Evolutionary conservation across 2,113 vertebrate species (phyloP), one percentile per base, ranked within the genome.

Genomic region (Brachypodius melanocephalos): DNA sequence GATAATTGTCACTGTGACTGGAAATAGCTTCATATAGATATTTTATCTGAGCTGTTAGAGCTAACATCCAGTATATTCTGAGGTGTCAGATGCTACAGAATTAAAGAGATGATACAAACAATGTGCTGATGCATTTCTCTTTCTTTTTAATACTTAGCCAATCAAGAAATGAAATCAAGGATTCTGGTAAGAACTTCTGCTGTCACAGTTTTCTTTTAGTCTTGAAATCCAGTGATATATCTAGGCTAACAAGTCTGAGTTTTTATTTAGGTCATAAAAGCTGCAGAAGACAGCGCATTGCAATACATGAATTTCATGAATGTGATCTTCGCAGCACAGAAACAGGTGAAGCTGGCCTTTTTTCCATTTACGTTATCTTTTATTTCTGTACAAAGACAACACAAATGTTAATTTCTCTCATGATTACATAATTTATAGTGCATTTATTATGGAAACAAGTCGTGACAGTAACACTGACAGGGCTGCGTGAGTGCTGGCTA

Each of bases 231-330:
- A 10, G 31, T 51, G 19, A 26, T n/a, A 3, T 32, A 38, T 26
- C 8, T 73, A 79, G 45, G 49, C 71, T 93, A 74, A 96, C 3
- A 25, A 24, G 8, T 75, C 2, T 83, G 31, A 10, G 19, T 94
- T 91, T 93, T 87, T 91, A 34, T 73, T 48, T 72, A 99, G 99
- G 99, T 99, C 76, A 98, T 99, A 52, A 99, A 99, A 98, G 99
- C 99, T 12, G 98, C 99, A 5, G 99, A 99, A 74, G 99, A 99
- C 97, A 99, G 98, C 3, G 98, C 99, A 1, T 71, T 98, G 45
- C 99, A 99, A 80, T 99, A 99, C 69, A 99, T 99, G 99, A 99
- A 99, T 97, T 99, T 99, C 96, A 99, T 99, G 99, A 99, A 99
- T 14, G 98, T 99, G 69, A 99, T 99, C 97, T 99, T 99, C 12